A percentile compares a stretch with the other conserved stretches of the same genome.
Conservation (phyloP, 2,797 vertebrate species). For the Gymnoscopelus microlampas region DNA sequence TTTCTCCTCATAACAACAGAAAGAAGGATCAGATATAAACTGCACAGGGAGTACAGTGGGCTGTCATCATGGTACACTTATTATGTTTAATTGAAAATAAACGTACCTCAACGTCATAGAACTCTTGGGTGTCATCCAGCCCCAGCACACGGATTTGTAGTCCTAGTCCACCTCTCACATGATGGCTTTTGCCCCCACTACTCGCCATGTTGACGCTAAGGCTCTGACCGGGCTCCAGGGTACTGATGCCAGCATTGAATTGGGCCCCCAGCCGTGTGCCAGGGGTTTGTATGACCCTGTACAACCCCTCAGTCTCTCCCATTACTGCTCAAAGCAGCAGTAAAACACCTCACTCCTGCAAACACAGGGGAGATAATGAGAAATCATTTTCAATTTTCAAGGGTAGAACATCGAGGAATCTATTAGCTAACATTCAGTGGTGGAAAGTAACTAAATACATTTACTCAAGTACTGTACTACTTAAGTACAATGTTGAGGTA, state of each 20-base stretch:
- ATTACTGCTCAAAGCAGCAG: slow-evolving; percentile 75
- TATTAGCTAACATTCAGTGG: too few relatives aligned
- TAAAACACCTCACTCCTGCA: slow-evolving; percentile 53
- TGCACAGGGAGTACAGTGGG: neutral
- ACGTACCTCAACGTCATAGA: slow-evolving; percentile 89
- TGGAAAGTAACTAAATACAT: too few relatives aligned
- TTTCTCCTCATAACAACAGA: slow-evolving; percentile 6
- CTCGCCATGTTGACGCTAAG: slow-evolving; percentile 74
- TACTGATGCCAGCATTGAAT: slow-evolving; percentile 87
- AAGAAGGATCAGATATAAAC: slow-evolving; percentile 1
- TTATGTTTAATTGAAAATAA: neutral
- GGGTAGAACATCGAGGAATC: too few relatives aligned
- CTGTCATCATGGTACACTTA: neutral
- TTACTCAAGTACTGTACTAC: too few relatives aligned
- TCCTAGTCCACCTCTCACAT: slow-evolving; percentile 76
- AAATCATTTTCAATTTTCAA: neutral
- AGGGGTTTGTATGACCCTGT: slow-evolving; percentile 89
- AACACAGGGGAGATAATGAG: slow-evolving; percentile 2
- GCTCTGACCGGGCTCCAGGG: slow-evolving; percentile 88
- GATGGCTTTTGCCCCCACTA: slow-evolving; percentile 58
- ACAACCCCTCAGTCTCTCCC: slow-evolving; percentile 95
- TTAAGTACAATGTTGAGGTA: too few relatives aligned
- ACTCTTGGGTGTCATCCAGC: slow-evolving; percentile 89
- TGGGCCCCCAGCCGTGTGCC: slow-evolving; percentile 88
- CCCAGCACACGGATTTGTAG: slow-evolving; percentile 86